Evolutionary conservation across 2,113 vertebrate genomes (phyloP), one percentile per base, ranked within the genome.

Genomic region (Melanerpes formicivorus): DNA sequence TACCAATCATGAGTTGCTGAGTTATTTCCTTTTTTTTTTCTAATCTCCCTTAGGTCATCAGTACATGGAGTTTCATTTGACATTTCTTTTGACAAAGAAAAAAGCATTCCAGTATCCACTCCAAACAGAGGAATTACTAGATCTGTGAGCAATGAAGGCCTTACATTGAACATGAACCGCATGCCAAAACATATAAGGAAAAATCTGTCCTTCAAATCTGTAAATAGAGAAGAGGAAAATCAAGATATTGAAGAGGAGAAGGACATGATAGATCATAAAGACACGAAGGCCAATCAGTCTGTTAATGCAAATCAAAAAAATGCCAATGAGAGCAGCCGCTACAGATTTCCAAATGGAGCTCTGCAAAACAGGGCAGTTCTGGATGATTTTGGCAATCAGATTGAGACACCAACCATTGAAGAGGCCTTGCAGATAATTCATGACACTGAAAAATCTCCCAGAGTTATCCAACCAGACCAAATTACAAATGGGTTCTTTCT

Each of bases 51-150:
- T 82, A 99, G 99, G 92, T 99, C 99, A 46, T 99, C 99, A 13
- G 95, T 98, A 48, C 99, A 99, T 63, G 99, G 99, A 71, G 99
- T 99, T 84, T 99, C 99, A 3, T 99, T 99, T 97, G 98, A 99
- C 94, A 99, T 99, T 93, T 98, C 99, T 93, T 99, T 99, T 93
- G 98, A 99, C 97, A 98, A 99, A 96, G 98, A 98, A 73, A 97
- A 97, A 92, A 97, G 84, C 90, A 88, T 90, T 46, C 96, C 96
- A n/a, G 94, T 91, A 8, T 19, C 97, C 78, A 6, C 97, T 78
- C 85, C 97, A 70, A 97, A 90, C 92, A 97, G 93, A 67, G 98
- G 98, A 79, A 99, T 99, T 93, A 98, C 98, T 26, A 97, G 99
- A 91, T 99, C 99, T 48, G 79, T 99, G 81, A 99, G 99, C 95